Conservation (phyloP, 2,888 invertebrate species). For the Antheraea yamamai region DNA sequence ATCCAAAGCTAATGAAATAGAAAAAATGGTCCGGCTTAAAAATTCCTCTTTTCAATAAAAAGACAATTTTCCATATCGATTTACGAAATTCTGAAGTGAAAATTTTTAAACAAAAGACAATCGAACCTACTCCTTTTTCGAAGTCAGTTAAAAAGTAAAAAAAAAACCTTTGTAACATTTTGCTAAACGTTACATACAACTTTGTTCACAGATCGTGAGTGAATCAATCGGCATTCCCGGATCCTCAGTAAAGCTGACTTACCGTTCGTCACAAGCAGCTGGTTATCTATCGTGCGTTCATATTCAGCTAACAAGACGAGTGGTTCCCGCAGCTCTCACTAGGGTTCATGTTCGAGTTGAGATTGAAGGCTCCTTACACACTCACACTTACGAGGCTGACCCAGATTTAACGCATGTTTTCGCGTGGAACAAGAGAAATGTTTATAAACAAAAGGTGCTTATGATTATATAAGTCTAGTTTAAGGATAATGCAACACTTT, state of each 20-base stretch:
- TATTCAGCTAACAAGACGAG: slow-evolving; percentile 91
- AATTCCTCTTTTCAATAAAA: no score
- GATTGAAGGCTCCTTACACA: slow-evolving; percentile 95
- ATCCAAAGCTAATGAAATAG: no score
- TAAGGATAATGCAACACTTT: not conserved
- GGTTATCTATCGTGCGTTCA: slow-evolving; percentile 97
- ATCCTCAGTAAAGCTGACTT: slow-evolving; percentile 95
- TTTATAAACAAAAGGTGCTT: slow-evolving; percentile 94
- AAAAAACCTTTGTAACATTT: not conserved
- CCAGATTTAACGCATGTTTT: slow-evolving; percentile 97
- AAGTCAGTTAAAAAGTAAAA: no score
- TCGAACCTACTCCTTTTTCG: no score
- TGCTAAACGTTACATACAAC: slow-evolving; percentile 16
- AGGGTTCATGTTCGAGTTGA: slow-evolving; percentile 96
- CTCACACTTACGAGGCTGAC: slow-evolving; percentile 97
- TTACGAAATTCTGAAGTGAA: no score
- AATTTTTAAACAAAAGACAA: no score
- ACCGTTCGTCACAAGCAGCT: slow-evolving; percentile 96
- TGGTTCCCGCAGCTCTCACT: slow-evolving; percentile 90
- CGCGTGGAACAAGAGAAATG: slow-evolving; percentile 98
- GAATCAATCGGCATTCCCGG: slow-evolving; percentile 97
- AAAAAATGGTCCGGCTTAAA: no score
- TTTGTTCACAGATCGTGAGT: slow-evolving; percentile 90
- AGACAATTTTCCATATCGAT: no score
- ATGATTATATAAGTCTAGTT: not conserved